A percentile compares a stretch with the other conserved stretches of the same genome.
These are phyloP conservation scores for Erebia palarica DNA, from an alignment of 2,888 invertebrate genomes.

Conservation along the genomic window DNA sequence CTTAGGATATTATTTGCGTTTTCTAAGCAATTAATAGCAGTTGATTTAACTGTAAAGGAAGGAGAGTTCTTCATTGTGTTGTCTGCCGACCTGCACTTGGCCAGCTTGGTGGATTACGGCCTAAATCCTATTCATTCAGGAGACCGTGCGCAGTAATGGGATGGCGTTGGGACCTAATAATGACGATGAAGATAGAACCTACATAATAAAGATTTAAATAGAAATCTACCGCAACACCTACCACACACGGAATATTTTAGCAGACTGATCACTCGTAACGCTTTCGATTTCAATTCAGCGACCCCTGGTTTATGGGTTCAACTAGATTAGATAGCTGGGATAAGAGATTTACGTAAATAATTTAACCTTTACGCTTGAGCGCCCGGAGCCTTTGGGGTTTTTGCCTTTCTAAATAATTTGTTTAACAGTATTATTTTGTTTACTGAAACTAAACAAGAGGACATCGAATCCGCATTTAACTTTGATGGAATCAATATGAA, in stretches of 20 bases:
- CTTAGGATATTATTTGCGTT: no score
- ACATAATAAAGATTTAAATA: no score
- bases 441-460: conserved; percentile 2
- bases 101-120: no score
- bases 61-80: no score
- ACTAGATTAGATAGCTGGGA: conserved; percentile 26
- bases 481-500: neutral
- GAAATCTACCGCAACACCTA: no score
- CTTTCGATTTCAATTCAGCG: conserved; percentile 19
- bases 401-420: conserved; percentile 11
- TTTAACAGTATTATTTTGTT: conserved; percentile 9
- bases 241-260: neutral
- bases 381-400: neutral
- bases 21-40: no score
- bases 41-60: no score
- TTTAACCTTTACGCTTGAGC: conserved; percentile 21
- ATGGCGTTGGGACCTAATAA: no score
- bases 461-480: neutral
- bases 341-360: conserved; percentile 31
- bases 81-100: no score
- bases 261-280: conserved; percentile 7
- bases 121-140: no score
- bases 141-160: no score
- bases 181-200: no score
- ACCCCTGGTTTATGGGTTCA: conserved; percentile 21